Base-by-base conservation (phyloP, 1,140 invertebrate genomes). In the Drusus annulatus region DNA sequence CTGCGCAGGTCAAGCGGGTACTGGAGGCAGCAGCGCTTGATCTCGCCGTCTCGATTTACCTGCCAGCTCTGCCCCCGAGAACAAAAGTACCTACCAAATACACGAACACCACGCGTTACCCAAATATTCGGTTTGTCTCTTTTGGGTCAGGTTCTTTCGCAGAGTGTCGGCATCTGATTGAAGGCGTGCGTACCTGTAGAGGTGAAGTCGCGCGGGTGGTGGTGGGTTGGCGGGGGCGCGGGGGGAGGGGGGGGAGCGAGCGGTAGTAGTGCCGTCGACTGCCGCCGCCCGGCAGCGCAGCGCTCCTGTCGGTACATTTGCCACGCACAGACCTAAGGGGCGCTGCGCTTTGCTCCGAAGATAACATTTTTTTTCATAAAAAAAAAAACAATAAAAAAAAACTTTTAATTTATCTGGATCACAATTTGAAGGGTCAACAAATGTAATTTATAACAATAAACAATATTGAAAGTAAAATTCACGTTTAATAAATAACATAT, bases 271-370 rank as follows among this genome's bases (percentile, higher is more conserved):
- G 54, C 60, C 19, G 17, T n/a, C 52, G 25, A 69, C 36, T 69
- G 78, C 81, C 81, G 81, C 81, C 78, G 63, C 36, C 19, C 76
- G 63, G 76, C 76, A 78, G 76, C 62, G 81, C 36, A 76, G 78
- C 81, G 81, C 81, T 82, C 78, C 81, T 60, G 81, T 82, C 81
- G 78, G 71, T 56, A 36, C 15, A 23, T 23, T 56, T n/a, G 62
- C 54, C 80, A 80, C 78, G 76, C 80, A 76, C 75, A 50, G 31
- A 36, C 31, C 31, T 7, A 36, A 36, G 31, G 31, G 31, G 31
- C 31, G 31, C 31, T 36, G 31, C 31, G 31, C 31, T 36, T 36
- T 36, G 31, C 31, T 6, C 31, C 3, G 31, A 36, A 36, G 31
- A 36, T 36, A 36, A 36, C 31, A 36, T 36, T 36, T 36, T 36